Conservation (phyloP, 2,113 vertebrate genomes). For the Paraplagusia blochii region DNA sequence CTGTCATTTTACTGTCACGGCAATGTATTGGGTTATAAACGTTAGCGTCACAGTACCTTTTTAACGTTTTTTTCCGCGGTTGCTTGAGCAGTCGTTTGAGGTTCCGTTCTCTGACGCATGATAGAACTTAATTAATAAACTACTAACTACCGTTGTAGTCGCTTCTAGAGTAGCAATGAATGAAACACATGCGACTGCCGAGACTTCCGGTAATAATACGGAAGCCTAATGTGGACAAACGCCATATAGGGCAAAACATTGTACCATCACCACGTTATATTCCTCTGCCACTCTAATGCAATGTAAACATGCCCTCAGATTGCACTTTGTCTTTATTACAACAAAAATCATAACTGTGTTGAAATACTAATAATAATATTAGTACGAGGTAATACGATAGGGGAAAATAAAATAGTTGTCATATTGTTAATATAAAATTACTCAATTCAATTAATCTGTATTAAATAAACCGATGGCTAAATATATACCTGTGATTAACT, state of each 20-base stretch:
- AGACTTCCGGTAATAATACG: conserved; percentile 40
- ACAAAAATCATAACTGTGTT: too few species aligned
- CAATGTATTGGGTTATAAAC: not conserved
- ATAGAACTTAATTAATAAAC: not conserved
- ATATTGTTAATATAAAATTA: too few species aligned
- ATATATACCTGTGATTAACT: too few species aligned
- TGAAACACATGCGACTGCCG: conserved; percentile 28
- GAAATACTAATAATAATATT: too few species aligned
- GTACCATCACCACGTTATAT: too few species aligned
- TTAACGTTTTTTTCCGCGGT: conserved; percentile 14
- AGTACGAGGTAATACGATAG: too few species aligned
- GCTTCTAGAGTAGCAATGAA: not conserved
- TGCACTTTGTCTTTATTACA: too few species aligned
- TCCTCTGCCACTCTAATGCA: too few species aligned
- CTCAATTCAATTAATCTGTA: too few species aligned
- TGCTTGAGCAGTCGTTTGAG: conserved; percentile 43
- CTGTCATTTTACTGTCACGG: not conserved
- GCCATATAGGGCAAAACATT: not conserved
- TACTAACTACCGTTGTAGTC: not conserved
- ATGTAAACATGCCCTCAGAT: too few species aligned
- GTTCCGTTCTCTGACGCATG: conserved; percentile 67
- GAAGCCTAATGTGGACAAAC: conserved; percentile 33
- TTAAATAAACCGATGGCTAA: too few species aligned
- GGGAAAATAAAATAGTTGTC: too few species aligned
- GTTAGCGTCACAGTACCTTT: conserved; percentile 50